Evolutionary conservation across 2,113 vertebrate genomes (phyloP), one percentile per base, ranked within the genome.

Genomic region (Myotis lucifugus): DNA sequence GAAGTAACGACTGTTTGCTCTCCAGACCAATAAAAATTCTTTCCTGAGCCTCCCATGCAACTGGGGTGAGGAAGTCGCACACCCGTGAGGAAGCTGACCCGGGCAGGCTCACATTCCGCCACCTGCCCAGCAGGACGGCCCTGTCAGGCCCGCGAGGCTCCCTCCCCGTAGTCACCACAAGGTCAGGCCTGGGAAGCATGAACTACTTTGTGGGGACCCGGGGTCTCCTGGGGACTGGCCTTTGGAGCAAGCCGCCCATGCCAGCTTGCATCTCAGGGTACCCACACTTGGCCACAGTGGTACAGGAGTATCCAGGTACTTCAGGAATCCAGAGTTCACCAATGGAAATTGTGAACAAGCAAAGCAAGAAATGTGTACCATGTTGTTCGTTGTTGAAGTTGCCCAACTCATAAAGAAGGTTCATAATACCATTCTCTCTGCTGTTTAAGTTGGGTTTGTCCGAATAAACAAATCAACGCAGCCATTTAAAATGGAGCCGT

Each of bases 21-120:
- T 86, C 48, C 54, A 56, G 54, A 14, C 70, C 87, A 85, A 76
- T 77, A 69, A 91, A 87, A 78, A 91, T 73, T 74, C 85, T 72
- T 94, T 66, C 67, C 59, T 72, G 61, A 76, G 64, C n/a, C 66
- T 69, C 64, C 84, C 72, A 54, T 84, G 25, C 32, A 85, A 88
- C 10, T 34, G 37, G 0, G 5, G 29, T 25, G 46, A 94, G 50
- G 95, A 88, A 82, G 76, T 0, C 88, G 17, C 46, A 48, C 21
- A 10, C 81, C 73, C 0, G 17, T 19, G 52, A 93, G 67, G 95
- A 82, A 85, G 83, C 0, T 77, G 29, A 70, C 32, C 6, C 37
- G 72, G 0, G 6, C 54, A 59, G 29, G 42, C 66, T 81, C 32
- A n/a, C 29, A 67, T 72, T 89, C 59, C 48, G 67, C 25, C 84